phyloP scores from a whole-genome alignment of 2,888 invertebrate genomes.

The Pemphredon lugubris region DNA sequence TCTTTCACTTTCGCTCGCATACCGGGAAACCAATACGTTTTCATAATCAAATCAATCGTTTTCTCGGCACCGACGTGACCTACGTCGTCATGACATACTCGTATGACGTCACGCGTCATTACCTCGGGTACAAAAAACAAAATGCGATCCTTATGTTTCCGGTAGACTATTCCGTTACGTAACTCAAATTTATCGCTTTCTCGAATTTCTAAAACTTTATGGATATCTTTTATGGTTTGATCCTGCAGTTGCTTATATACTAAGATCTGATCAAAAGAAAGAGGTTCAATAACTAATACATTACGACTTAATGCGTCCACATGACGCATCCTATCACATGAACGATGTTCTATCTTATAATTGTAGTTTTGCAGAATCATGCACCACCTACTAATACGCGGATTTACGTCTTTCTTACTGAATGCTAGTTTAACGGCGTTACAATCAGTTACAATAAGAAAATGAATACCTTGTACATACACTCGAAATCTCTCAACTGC shows the following conservation, averaged over 20 bases:
- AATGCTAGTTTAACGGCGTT: slow-evolving; percentile 13
- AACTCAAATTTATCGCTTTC: slow-evolving; percentile 11
- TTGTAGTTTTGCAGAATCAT: slow-evolving; percentile 17
- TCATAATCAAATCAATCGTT: slow-evolving; percentile 4
- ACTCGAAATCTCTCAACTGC: slow-evolving; percentile 20
- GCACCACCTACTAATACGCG: slow-evolving; percentile 15
- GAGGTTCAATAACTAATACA: slow-evolving; percentile 12
- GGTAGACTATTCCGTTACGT: slow-evolving; percentile 17
- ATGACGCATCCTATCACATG: slow-evolving; percentile 7
- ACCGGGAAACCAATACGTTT: background rate
- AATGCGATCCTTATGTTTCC: background rate
- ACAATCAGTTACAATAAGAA: slow-evolving; percentile 14
- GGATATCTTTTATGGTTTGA: background rate
- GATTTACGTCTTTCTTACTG: slow-evolving; percentile 26
- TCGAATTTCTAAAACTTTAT: background rate
- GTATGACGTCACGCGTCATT: slow-evolving; percentile 10
- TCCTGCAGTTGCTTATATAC: slow-evolving; percentile 14
- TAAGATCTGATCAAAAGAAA: slow-evolving; percentile 13
- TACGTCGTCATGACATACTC: slow-evolving; percentile 18
- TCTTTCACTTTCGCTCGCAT: slow-evolving; percentile 1
- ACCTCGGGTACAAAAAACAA: slow-evolving; percentile 13
- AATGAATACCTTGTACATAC: slow-evolving; percentile 12
- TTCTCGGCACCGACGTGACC: slow-evolving; percentile 24
- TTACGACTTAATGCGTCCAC: slow-evolving; percentile 18
- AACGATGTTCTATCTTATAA: slow-evolving; percentile 14